A percentile compares a stretch with the other conserved stretches of the same genome.
These are phyloP conservation scores for Gymnoscelis rufifasciata DNA, from an alignment of 2,888 invertebrate species.

Conservation along the genomic window DNA sequence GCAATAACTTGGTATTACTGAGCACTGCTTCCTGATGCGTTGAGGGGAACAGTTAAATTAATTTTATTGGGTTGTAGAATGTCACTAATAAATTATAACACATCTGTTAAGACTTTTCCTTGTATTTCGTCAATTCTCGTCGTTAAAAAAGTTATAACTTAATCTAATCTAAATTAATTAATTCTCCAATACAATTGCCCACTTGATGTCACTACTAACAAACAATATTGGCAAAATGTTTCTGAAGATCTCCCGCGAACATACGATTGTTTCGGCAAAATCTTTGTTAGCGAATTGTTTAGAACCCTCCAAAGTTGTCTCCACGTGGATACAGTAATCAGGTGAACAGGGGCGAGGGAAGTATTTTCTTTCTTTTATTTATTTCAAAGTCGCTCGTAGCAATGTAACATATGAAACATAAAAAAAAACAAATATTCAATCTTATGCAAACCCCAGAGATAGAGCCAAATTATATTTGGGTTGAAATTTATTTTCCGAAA, in stretches of 20 bases:
- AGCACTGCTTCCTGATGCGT: constrained; percentile 41
- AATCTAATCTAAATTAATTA: no score
- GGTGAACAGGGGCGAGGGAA: constrained; percentile 6
- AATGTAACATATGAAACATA: neutral
- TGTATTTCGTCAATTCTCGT: no score
- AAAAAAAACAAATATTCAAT: neutral
- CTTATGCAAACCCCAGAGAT: neutral
- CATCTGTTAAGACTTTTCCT: constrained; percentile 2
- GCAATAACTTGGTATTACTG: constrained; percentile 56
- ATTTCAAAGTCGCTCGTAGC: neutral
- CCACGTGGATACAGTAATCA: constrained; percentile 11
- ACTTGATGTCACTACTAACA: no score
- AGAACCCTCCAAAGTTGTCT: neutral
- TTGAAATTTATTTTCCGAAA: no score
- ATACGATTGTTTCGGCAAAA: constrained; percentile 8
- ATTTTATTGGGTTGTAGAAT: neutral
- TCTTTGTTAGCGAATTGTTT: constrained; percentile 14
- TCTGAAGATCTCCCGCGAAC: no score
- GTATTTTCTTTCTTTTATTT: neutral
- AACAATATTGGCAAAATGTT: no score
- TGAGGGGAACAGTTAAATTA: constrained; percentile 29
- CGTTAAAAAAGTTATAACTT: no score
- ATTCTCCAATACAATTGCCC: no score
- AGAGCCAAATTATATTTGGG: no score
- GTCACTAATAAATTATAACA: neutral